Evolutionary conservation across 92 coral and sea anemone species (phyloP).

Genomic region (Phenganax subtilis): DNA sequence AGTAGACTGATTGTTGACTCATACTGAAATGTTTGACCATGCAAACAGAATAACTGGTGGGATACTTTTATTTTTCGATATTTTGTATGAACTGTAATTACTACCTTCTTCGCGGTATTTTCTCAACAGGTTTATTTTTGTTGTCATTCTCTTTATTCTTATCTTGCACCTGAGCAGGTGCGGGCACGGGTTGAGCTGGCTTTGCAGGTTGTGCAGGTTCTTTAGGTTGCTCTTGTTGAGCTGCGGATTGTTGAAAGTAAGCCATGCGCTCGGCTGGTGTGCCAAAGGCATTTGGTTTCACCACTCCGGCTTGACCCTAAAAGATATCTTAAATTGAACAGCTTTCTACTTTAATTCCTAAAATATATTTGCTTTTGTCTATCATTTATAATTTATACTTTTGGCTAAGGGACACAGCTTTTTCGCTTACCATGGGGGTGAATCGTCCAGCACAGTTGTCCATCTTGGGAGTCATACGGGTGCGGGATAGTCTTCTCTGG

Average conservation of each 20-base stretch:
- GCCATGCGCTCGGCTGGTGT: conserved; percentile 97
- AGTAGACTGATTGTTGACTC: too few relatives aligned
- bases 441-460: conserved; percentile 29
- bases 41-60: too few relatives aligned
- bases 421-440: conserved; percentile 25
- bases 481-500: conserved; percentile 34
- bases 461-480: conserved; percentile 33
- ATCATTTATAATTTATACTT: too few relatives aligned
- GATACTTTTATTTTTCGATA: too few relatives aligned
- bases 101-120: conserved; percentile 43
- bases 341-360: neutral
- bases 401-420: too few relatives aligned
- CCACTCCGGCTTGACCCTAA: conserved; percentile 30
- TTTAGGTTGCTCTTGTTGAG: conserved; percentile 70
- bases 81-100: too few relatives aligned
- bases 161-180: conserved; percentile 48
- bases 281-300: conserved; percentile 49
- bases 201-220: conserved; percentile 46
- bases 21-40: too few relatives aligned
- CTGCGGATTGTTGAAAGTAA: conserved; percentile 69
- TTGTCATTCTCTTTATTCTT: conserved; percentile 31
- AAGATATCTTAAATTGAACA: neutral
- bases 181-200: conserved; percentile 48
- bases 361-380: neutral
- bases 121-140: conserved; percentile 27